Evolutionary conservation across 2,888 invertebrate species (phyloP).

Genomic region (Octonoba sinensis): DNA sequence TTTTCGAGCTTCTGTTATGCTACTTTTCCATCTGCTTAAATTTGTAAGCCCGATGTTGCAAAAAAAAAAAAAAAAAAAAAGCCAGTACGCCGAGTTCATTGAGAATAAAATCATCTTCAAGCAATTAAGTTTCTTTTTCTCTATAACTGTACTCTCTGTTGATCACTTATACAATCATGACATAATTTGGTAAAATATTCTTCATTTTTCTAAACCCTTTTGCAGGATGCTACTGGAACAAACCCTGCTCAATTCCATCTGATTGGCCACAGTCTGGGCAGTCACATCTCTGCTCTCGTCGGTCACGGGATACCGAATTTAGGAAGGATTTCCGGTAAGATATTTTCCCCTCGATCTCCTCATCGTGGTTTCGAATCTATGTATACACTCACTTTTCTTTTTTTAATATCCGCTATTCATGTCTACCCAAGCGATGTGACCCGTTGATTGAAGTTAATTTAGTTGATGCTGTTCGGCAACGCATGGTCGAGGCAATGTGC

Average conservation of each 20-base stretch:
- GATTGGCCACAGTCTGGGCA: slow-evolving; percentile 72
- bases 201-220: neutral
- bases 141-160: neutral
- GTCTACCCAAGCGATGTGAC: neutral
- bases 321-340: slow-evolving; percentile 69
- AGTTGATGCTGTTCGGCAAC: too few species aligned
- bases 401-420: neutral
- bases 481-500: too few species aligned
- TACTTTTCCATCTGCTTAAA: too few species aligned
- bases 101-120: too few species aligned
- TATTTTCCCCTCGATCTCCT: neutral
- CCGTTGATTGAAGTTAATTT: too few species aligned
- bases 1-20: neutral
- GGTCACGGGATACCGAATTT: slow-evolving; percentile 68
- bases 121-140: too few species aligned
- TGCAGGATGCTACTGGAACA: slow-evolving; percentile 11
- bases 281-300: slow-evolving; percentile 71
- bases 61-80: too few species aligned
- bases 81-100: too few species aligned
- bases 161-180: neutral
- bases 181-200: neutral
- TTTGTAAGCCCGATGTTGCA: too few species aligned
- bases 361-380: neutral
- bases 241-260: slow-evolving; percentile 67
- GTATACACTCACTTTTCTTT: neutral